These are phyloP conservation scores for Uloborus diversus DNA, from an alignment of 1,140 invertebrate genomes.

Conservation along the genomic window DNA sequence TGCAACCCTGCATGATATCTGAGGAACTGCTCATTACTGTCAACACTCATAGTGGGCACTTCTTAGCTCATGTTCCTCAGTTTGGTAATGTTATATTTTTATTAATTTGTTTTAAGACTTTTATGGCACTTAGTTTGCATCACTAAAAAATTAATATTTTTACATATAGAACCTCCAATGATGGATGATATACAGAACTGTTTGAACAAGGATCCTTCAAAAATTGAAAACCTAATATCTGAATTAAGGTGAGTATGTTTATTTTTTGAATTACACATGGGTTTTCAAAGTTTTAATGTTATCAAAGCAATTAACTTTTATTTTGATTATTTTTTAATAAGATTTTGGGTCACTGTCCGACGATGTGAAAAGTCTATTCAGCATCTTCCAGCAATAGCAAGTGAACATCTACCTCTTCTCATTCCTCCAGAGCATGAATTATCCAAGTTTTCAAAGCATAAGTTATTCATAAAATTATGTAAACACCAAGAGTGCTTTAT, in stretches of 20 bases:
- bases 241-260: constrained; percentile 68
- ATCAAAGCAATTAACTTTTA: constrained; percentile 5
- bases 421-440: constrained; percentile 73
- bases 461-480: constrained; percentile 86
- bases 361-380: constrained; percentile 94
- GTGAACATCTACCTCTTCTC: constrained; percentile 78
- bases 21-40: constrained; percentile 91
- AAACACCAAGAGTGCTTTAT: constrained; percentile 83
- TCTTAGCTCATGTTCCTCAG: constrained; percentile 88
- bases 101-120: not conserved
- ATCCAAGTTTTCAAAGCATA: constrained; percentile 77
- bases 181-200: constrained; percentile 82
- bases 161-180: constrained; percentile 68
- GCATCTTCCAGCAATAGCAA: constrained; percentile 87
- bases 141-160: not conserved
- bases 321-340: constrained; percentile 10
- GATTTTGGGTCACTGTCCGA: constrained; percentile 83
- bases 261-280: not conserved
- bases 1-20: constrained; percentile 86
- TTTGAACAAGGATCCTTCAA: constrained; percentile 79
- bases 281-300: not conserved
- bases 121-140: not conserved
- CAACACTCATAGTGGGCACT: constrained; percentile 91
- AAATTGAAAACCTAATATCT: constrained; percentile 75
- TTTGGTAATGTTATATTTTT: constrained; percentile 70